These are phyloP conservation scores for Threskiornis aethiopicus DNA, from an alignment of 2,797 vertebrate genomes.

Conservation along the genomic window DNA sequence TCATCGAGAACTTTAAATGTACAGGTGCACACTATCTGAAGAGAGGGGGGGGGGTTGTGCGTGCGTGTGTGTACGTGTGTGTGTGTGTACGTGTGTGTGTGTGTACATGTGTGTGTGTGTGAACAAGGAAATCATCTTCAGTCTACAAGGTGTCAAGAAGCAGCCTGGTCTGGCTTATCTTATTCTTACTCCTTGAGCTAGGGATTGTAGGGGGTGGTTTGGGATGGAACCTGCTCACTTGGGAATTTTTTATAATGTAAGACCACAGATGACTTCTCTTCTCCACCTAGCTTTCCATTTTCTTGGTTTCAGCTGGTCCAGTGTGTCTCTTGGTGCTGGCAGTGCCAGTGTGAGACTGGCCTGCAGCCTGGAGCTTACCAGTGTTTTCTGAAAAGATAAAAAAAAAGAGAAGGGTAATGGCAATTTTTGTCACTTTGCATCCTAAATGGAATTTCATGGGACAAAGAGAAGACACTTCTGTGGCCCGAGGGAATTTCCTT, in stretches of 20 bases:
- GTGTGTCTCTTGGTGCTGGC: not conserved
- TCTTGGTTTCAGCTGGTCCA: not conserved
- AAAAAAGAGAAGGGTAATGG: not conserved
- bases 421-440: constrained; percentile 44
- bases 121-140: not conserved
- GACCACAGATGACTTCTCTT: not conserved
- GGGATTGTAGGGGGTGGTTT: not conserved
- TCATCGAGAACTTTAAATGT: not conserved
- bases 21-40: not conserved
- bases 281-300: not conserved
- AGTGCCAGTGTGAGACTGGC: not conserved
- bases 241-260: not conserved
- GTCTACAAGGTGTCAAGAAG: not conserved
- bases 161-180: not conserved
- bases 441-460: constrained; percentile 39
- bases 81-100: no score
- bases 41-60: not conserved
- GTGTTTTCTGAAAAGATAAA: not conserved
- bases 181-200: not conserved
- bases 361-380: not conserved
- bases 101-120: not conserved
- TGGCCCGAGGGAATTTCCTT: not conserved
- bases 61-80: not conserved
- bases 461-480: constrained; percentile 30
- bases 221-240: not conserved